Base-by-base conservation (phyloP, 2,888 invertebrate genomes). In the Cryptocephalus moraei region DNA sequence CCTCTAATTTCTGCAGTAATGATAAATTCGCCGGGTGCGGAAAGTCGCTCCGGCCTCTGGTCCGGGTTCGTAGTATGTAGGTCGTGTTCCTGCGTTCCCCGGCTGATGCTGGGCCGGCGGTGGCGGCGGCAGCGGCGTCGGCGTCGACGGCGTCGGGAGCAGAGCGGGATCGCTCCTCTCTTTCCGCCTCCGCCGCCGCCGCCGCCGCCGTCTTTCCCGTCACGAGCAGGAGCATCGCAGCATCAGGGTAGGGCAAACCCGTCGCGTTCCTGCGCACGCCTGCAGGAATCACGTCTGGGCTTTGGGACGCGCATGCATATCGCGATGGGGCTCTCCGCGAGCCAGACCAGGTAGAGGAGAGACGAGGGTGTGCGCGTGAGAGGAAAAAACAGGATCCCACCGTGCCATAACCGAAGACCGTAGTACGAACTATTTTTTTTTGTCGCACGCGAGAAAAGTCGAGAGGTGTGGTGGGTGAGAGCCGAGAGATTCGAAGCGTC, bases 301-400 rank as follows among this genome's bases (percentile, higher is more conserved):
- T 56, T 47, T 40, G 34, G 44, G 44, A 56, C 60, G 62, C 63
- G 62, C 62, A 62, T 61, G 62, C 65, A 64, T 62, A 62, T 58
- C 63, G 62, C 63, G 63, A 63, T 63, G 65, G 62, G 61, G 66
- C 62, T 65, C 63, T 58, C 62, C 61, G 62, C 61, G 62, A 62
- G 62, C 56, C 62, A 62, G 63, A 64, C 59, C 63, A 62, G 57
- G 56, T 52, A 59, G 59, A 22, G 22, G 22, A 22, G 22, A 22
- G 22, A 22, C 22, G 22, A 58, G 57, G 62, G 64, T 46, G 66
- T 65, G 63, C 63, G 65, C 56, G 64, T 59, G 59, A 48, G 22
- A 22, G 22, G 22, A 22, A 22, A 22, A 22, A 22, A 2, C 2
- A 6, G 22, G 6, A 4, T 6, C 6, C 22, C 22, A 2, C 22